These are phyloP conservation scores for Xanthorhoe spadicearia DNA, from an alignment of 2,888 invertebrate genomes.

Conservation along the genomic window DNA sequence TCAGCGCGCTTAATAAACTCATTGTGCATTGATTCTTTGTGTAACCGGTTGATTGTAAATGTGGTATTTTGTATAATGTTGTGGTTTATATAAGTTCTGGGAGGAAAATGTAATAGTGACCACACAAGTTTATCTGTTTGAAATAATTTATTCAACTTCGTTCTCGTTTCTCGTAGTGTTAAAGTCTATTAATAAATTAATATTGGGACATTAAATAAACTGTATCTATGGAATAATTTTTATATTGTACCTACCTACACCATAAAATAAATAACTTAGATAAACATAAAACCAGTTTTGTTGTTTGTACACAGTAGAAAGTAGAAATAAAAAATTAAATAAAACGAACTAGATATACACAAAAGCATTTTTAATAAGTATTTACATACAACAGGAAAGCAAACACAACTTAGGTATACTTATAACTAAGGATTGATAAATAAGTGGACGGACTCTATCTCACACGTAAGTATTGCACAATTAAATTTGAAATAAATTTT, in stretches of 20 bases:
- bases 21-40: slow-evolving; percentile 11
- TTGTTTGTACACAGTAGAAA: too few species aligned
- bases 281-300: too few species aligned
- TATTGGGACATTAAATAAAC: too few species aligned
- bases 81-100: background rate
- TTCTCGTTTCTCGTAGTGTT: too few species aligned
- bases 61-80: background rate
- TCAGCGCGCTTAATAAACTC: slow-evolving; percentile 36
- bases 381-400: background rate
- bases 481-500: too few species aligned
- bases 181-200: too few species aligned
- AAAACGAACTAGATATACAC: background rate
- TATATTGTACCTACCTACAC: too few species aligned
- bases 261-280: too few species aligned
- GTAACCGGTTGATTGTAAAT: background rate
- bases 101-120: background rate
- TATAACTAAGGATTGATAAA: background rate
- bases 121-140: background rate
- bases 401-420: background rate
- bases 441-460: background rate
- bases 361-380: background rate
- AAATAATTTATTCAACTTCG: too few species aligned
- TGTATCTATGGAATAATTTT: too few species aligned
- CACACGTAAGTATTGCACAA: background rate
- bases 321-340: background rate